phyloP scores from a whole-genome alignment of 1,140 invertebrate genomes.

The Conus ventricosus region DNA sequence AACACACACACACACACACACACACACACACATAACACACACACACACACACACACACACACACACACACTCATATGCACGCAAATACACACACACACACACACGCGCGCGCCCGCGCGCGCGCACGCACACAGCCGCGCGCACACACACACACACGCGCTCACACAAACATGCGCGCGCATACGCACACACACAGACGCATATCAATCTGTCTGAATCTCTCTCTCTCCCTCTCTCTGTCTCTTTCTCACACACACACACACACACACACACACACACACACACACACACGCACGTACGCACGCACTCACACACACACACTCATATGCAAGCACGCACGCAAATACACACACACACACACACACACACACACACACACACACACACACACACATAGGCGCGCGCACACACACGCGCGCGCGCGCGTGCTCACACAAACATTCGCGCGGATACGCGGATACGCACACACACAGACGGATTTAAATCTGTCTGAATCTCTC shows the following conservation, averaged over 20 bases:
- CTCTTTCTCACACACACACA: no score
- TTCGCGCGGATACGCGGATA: background rate
- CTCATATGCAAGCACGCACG: background rate
- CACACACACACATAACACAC: background rate
- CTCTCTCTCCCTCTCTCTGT: background rate
- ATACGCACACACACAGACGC: background rate
- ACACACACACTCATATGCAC: constrained; percentile 11
- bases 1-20: constrained; percentile 9
- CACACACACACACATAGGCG: background rate
- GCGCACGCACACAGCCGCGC: background rate
- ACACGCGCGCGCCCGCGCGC: background rate
- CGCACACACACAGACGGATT: no score
- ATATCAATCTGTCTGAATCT: background rate
- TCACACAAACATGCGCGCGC: no score
- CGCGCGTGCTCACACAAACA: background rate
- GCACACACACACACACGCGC: no score
- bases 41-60: constrained; percentile 3
- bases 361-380: constrained; percentile 8
- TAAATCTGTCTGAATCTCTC: background rate
- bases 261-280: background rate
- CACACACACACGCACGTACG: background rate
- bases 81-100: background rate
- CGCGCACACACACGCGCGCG: background rate
- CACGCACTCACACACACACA: background rate
- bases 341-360: background rate